phyloP scores from a whole-genome alignment of 1,140 invertebrate genomes.

The Apocrypta bakeri region DNA sequence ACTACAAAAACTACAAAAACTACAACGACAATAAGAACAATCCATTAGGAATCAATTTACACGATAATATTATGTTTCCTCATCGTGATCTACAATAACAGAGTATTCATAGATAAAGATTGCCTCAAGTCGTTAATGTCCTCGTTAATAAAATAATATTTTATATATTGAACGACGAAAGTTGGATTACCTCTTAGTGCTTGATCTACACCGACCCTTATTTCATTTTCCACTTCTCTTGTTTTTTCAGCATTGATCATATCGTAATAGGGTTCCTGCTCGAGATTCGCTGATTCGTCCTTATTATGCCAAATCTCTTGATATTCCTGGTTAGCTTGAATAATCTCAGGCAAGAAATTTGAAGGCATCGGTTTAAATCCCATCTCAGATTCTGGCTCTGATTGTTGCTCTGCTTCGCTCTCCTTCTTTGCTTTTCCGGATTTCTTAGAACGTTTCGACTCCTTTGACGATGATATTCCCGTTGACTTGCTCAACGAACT shows the following conservation, averaged over 20 bases:
- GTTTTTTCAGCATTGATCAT: constrained; percentile 90
- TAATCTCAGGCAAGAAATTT: constrained; percentile 73
- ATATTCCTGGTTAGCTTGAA: constrained; percentile 73
- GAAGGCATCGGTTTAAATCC: constrained; percentile 74
- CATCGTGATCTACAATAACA: too few species aligned
- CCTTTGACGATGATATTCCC: constrained; percentile 84
- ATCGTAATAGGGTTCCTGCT: constrained; percentile 85
- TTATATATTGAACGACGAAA: too few species aligned
- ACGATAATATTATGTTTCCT: too few species aligned
- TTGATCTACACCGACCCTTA: constrained; percentile 89
- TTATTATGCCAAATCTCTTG: constrained; percentile 87
- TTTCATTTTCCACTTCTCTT: constrained; percentile 87
- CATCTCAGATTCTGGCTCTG: constrained; percentile 77
- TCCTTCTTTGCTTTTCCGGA: constrained; percentile 71
- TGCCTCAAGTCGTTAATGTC: too few species aligned
- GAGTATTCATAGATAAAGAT: too few species aligned
- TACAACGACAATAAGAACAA: too few species aligned
- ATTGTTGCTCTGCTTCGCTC: constrained; percentile 77
- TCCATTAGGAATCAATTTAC: too few species aligned
- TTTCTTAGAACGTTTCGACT: constrained; percentile 83
- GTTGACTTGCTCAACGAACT: constrained; percentile 86
- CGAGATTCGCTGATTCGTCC: constrained; percentile 82
- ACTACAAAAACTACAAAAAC: too few species aligned
- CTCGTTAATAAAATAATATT: too few species aligned
- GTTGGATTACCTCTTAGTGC: constrained; percentile 80